Evolutionary conservation across 2,113 vertebrate species (phyloP), one percentile per base, ranked within the genome.

Genomic region (Ictidomys tridecemlineatus): DNA sequence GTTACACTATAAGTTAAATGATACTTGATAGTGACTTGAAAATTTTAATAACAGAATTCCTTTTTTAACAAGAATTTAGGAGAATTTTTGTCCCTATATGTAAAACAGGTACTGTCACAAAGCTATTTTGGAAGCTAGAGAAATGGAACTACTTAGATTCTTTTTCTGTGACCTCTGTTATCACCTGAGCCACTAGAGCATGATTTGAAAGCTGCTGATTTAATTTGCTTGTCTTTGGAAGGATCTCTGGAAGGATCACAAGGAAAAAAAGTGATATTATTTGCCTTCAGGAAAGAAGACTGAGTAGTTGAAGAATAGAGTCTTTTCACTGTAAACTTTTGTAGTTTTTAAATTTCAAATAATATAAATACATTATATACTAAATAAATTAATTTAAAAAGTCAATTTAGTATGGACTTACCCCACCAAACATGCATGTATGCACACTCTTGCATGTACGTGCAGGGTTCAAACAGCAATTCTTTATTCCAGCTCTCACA

Each of bases 341-440:
- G n/a, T 45, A 72, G 65, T 22, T 69, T 96, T 80, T 89, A 56
- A 85, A 74, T 89, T 94, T 89, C 85, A 73, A 80, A 73, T 26
- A 42, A 26, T 61, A 37, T 73, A 34, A 94, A 39, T 92, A 32
- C 39, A 73, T 91, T 79, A 58, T 67, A 28, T 85, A 8, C 30
- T 74, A 91, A 93, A 91, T 72, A 72, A 67, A 79, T 88, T 77
- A 70, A 83, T 87, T 93, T 37, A 11, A 85, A 84, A 91, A 39
- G 24, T 87, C 42, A 91, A 48, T 65, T 90, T 83, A 65, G 45
- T 67, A 84, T 28, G 3, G 6, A 45, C 22, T 45, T 42, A 73
- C 18, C 24, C 56, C 26, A 32, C 5, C 53, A 74, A 30, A 82
- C 24, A 51, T 3, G 45, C 7, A 28, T 24, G 34, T 17, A 8